These are phyloP conservation scores for Parazoanthus darwini DNA, from an alignment of 92 coral and sea anemone species.

Conservation along the genomic window DNA sequence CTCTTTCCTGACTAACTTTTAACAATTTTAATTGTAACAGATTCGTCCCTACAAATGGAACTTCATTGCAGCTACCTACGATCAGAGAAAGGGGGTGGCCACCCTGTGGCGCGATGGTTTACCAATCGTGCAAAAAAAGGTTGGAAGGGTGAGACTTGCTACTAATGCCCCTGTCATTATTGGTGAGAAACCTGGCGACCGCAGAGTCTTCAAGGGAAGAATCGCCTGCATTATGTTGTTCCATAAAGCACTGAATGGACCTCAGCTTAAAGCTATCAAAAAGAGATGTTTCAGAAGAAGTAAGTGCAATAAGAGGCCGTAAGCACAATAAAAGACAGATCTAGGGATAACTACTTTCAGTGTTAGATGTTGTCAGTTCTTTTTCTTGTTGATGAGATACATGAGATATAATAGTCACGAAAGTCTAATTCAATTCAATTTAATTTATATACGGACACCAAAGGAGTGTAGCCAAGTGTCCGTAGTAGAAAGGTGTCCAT, in stretches of 20 bases:
- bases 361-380: background rate
- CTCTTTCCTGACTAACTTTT: background rate
- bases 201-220: conserved; percentile 47
- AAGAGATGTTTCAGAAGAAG: conserved; percentile 42
- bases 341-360: background rate
- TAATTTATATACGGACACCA: too few species aligned
- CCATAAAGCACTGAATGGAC: conserved; percentile 41
- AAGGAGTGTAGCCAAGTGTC: too few species aligned
- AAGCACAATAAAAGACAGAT: background rate
- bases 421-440: too few species aligned
- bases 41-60: conserved; percentile 37
- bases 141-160: conserved; percentile 81
- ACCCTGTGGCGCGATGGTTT: conserved; percentile 68
- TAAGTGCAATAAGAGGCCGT: background rate
- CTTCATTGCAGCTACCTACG: conserved; percentile 34
- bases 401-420: too few species aligned
- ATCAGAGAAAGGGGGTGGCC: conserved; percentile 40
- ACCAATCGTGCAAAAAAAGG: conserved; percentile 69
- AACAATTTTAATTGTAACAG: background rate
- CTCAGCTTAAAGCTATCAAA: conserved; percentile 1
- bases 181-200: conserved; percentile 46
- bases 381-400: too few species aligned
- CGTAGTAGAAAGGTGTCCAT: too few species aligned
- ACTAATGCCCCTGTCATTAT: conserved; percentile 74
- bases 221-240: conserved; percentile 53